Percentiles rank a stretch among this genome's conserved stretches.
Conservation (phyloP, 2,113 vertebrate genomes). For the Odocoileus virginianus region DNA sequence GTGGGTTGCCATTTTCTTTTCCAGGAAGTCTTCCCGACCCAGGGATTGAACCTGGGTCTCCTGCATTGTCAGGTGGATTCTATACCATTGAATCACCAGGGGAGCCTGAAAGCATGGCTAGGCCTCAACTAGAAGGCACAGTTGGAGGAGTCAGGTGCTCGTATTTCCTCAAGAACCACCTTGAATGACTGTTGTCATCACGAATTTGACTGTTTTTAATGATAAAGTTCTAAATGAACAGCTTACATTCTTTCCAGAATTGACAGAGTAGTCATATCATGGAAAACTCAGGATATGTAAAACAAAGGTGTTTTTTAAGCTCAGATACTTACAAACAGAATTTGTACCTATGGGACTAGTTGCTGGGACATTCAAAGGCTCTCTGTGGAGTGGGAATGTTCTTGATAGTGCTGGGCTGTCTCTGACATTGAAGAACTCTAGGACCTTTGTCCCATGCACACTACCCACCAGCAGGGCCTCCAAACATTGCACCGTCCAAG, state of each 20-base stretch:
- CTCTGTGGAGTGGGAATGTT: neutral
- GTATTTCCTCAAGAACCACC: rapidly evolving
- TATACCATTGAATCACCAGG: neutral
- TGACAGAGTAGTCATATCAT: neutral
- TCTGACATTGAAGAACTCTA: neutral
- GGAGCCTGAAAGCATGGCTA: neutral
- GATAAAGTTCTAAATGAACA: neutral
- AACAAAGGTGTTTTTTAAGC: neutral
- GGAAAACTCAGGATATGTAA: neutral
- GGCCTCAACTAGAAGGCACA: neutral
- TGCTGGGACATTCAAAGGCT: neutral
- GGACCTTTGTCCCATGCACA: neutral
- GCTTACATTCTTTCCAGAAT: neutral
- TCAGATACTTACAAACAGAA: neutral
- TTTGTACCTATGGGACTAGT: neutral
- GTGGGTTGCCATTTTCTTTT: neutral
- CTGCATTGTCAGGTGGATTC: neutral
- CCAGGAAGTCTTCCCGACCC: neutral
- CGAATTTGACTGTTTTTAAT: neutral
- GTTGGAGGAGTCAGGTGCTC: neutral
- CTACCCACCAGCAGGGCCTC: neutral
- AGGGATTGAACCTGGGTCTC: neutral
- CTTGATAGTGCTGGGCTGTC: neutral
- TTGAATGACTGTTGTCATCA: neutral
- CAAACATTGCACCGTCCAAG: neutral